Evolutionary conservation across 2,113 vertebrate species (phyloP).

Genomic region (Cranoglanis bouderius): DNA sequence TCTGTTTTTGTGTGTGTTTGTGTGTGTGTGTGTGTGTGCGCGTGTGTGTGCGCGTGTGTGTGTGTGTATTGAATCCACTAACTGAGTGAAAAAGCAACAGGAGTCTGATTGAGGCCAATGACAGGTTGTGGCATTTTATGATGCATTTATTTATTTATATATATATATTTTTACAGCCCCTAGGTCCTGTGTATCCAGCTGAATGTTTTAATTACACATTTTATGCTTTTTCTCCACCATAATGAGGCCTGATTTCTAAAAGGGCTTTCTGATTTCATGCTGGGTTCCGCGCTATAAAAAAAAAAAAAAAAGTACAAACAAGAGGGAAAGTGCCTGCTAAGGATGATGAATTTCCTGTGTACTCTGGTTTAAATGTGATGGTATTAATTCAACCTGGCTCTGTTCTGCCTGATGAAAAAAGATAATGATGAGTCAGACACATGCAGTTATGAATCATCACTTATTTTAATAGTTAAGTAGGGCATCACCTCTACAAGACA

Average conservation of each 20-base stretch:
- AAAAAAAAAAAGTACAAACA: background rate
- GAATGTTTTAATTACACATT: conserved; percentile 53
- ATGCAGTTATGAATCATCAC: conserved; percentile 6
- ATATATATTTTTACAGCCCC: conserved; percentile 43
- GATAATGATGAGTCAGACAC: background rate
- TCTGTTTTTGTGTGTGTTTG: conserved; percentile 1
- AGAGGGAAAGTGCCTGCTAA: background rate
- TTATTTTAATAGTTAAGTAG: background rate
- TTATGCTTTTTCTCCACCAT: conserved; percentile 37
- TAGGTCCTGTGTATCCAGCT: conserved; percentile 40
- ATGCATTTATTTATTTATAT: conserved; percentile 34
- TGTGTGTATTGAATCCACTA: background rate
- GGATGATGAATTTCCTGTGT: background rate
- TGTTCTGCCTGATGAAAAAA: background rate
- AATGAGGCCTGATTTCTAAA: conserved; percentile 45
- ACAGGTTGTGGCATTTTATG: conserved; percentile 27
- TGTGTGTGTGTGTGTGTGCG: conserved; percentile 10
- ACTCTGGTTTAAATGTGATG: background rate
- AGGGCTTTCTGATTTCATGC: conserved; percentile 41
- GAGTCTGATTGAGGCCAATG: conserved; percentile 14
- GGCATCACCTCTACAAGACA: background rate
- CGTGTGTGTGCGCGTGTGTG: conserved; percentile 4
- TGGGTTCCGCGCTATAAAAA: background rate
- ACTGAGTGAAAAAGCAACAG: background rate
- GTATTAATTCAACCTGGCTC: background rate